Percentiles rank a stretch among this genome's conserved stretches.
Conservation (phyloP, 2,113 vertebrate species). For the Syrrhaptes paradoxus region DNA sequence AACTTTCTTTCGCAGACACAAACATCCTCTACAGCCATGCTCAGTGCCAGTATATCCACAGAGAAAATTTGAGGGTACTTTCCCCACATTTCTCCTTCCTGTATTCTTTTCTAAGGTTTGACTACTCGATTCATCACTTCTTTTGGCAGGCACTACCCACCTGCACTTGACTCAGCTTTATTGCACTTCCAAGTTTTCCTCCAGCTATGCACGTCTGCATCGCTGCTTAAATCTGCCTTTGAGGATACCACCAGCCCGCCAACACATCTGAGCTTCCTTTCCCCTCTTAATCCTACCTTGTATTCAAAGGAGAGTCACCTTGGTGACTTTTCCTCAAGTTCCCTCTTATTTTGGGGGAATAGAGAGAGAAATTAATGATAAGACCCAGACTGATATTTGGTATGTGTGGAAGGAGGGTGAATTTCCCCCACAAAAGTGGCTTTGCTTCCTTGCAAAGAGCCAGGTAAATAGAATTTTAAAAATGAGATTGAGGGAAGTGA, state of each 20-base stretch:
- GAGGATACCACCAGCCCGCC: background rate
- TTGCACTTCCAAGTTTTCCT: conserved; percentile 7
- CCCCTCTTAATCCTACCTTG: background rate
- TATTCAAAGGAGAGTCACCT: background rate
- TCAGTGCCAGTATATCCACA: background rate
- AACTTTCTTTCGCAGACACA: conserved; percentile 46
- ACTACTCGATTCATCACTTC: background rate
- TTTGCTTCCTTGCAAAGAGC: background rate
- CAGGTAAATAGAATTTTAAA: conserved; percentile 18
- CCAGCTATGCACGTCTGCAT: background rate
- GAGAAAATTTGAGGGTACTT: conserved; percentile 44
- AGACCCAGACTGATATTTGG: background rate
- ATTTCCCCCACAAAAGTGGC: background rate
- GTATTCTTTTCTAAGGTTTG: background rate
- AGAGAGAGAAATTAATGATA: background rate
- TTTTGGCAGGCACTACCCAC: background rate
- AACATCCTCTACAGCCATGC: background rate
- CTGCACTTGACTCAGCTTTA: conserved; percentile 48
- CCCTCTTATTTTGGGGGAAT: background rate
- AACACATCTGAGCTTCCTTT: background rate
- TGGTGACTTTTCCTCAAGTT: background rate
- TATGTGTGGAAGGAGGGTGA: background rate
- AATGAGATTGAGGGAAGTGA: background rate
- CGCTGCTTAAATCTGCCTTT: background rate
- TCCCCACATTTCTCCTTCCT: conserved; percentile 32